These are phyloP conservation scores for Euwallacea similis DNA, from an alignment of 1,140 invertebrate genomes.

Conservation along the genomic window DNA sequence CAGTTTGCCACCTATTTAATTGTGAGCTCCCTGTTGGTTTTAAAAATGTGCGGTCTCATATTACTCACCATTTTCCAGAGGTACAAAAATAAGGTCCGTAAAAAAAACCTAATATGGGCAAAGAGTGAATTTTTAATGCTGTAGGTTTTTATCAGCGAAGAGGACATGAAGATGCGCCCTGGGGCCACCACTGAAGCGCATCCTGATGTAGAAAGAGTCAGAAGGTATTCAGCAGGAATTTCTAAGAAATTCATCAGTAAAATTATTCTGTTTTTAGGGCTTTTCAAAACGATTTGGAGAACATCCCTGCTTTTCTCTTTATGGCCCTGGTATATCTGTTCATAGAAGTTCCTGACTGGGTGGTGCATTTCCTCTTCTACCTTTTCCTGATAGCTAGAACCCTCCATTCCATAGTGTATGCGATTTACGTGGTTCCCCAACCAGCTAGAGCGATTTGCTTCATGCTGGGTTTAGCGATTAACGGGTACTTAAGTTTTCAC, in stretches of 20 bases:
- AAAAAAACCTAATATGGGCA: background rate
- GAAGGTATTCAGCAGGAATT: conserved; percentile 34
- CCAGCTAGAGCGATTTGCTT: conserved; percentile 42
- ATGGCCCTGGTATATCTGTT: conserved; percentile 55
- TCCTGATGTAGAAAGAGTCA: conserved; percentile 40
- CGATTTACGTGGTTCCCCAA: conserved; percentile 48
- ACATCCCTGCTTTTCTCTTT: conserved; percentile 56
- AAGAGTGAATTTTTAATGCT: conserved; percentile 2
- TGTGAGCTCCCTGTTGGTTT: conserved; percentile 23
- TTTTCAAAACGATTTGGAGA: conserved; percentile 60
- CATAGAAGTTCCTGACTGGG: conserved; percentile 49
- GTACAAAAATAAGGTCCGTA: conserved; percentile 36
- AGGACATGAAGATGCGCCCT: conserved; percentile 37
- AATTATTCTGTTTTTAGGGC: conserved; percentile 49
- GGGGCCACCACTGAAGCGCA: conserved; percentile 30
- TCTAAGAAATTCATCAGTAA: background rate
- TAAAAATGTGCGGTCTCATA: conserved; percentile 39
- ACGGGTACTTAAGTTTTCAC: conserved; percentile 39
- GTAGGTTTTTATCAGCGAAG: conserved; percentile 42
- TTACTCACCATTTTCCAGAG: conserved; percentile 40
- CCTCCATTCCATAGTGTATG: conserved; percentile 51
- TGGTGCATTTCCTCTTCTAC: conserved; percentile 54
- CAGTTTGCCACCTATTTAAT: conserved; percentile 31
- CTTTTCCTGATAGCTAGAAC: conserved; percentile 53
- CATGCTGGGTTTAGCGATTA: conserved; percentile 37